Evolutionary conservation across 1,140 invertebrate genomes (phyloP), one percentile per base, ranked within the genome.

Genomic region (Archivesica marissinica): DNA sequence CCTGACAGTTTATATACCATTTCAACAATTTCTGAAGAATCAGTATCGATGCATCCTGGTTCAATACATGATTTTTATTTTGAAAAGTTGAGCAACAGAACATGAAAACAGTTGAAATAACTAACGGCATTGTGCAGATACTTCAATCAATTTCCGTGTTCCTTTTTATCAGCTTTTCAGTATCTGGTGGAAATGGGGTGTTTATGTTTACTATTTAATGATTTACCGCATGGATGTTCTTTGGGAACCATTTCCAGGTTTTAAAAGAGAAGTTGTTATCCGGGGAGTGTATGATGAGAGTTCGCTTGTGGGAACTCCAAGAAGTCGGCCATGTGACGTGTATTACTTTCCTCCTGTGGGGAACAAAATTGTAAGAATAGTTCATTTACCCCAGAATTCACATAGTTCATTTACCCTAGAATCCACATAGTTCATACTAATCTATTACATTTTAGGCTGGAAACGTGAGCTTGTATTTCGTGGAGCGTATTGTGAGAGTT

Each of bases 301-400:
- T 28, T 86, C 86, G 15, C 20, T n/a, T 11, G 7, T 33, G 20
- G 59, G 59, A 64, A 35, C 30, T 33, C 59, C 59, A 25, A 64
- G 38, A 35, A 64, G 59, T 7, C 59, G 30, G 38, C 59, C 59
- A 1, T 35, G 59, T 20, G 91, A 92, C 88, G 84, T 89, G 17
- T 92, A 92, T 75, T 92, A 92, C 56, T 88, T 88, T 64, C 88
- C 89, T 17, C 91, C 91, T 35, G 86, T 88, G 38, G 88, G 87
- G 64, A 88, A 30, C 52, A 92, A 92, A 83, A 74, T 92, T 78
- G 91, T 92, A 85, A 87, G 79, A 75, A 39, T 66, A 25, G 59
- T 64, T 64, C 59, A 64, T 64, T 64, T 35, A 64, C 59, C 30
- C 59, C 2, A 33, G 3, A 35, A 25, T 64, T 64, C 59, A 13